Evolutionary conservation across 2,113 vertebrate genomes (phyloP), one percentile per base, ranked within the genome.

Genomic region (Centrocercus urophasianus): DNA sequence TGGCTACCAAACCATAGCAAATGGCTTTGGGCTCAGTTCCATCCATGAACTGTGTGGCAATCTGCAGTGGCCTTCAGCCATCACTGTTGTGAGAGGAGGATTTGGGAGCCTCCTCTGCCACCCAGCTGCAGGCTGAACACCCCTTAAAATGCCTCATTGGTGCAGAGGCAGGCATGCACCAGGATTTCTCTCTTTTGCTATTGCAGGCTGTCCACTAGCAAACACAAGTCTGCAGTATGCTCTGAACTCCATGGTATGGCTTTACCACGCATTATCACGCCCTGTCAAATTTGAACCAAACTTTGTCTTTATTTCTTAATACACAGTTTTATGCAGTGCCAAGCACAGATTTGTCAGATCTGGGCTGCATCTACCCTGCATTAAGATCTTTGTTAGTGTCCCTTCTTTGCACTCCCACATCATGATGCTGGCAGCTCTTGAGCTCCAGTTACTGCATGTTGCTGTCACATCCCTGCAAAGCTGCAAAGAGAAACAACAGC

Each of bases 21-120:
- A 83, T 16, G 73, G 28, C 40, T 93, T 89, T 95, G 89, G 83
- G 89, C 36, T 92, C 66, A 7, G 48, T 63, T 67, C 83, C 24
- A 7, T 52, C 88, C 76, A 1, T 2, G 57, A 78, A 47, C 24
- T 1, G 28, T 52, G 65, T 61, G 88, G 83, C 0, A 5, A 59
- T 47, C 21, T 54, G 54, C 25, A 0, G 52, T 0, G 3, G 20
- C 24, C 61, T 11, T 70, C 25, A 25, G 20, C 32, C n/a, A 32
- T 76, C 7, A 66, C 50, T 32, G 36, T 56, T 4, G 4, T 14
- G 73, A 24, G 38, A 82, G 27, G 21, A 61, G 80, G 75, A n/a
- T 3, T 5, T 11, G 19, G 42, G 22, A 86, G 38, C 34, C 69
- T 21, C 61, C 61, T 84, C 83, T 74, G 88, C 57, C 65, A 21